Evolutionary conservation across 2,888 invertebrate genomes (phyloP).

Genomic region (Corbicula japonica): DNA sequence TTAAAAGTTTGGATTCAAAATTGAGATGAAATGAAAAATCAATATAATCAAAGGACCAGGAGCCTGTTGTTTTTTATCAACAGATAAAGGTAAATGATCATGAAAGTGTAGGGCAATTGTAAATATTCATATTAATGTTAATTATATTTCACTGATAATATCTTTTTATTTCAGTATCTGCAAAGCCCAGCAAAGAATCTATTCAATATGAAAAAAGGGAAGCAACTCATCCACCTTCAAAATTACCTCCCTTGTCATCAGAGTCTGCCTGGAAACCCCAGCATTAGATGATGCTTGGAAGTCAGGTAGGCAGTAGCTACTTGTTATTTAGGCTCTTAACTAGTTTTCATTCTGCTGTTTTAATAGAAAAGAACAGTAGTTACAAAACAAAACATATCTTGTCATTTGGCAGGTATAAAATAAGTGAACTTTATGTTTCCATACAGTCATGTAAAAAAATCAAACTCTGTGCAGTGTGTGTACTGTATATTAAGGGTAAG

Average conservation of each 20-base stretch:
- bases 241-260: constrained; percentile 72
- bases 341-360: not conserved
- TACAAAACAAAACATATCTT: not conserved
- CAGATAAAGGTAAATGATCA: too few relatives aligned
- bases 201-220: constrained; percentile 26
- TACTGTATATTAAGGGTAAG: too few relatives aligned
- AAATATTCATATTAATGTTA: too few relatives aligned
- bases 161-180: constrained; percentile 31
- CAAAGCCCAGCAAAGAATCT: not conserved
- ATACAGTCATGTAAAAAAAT: too few relatives aligned
- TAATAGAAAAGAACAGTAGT: not conserved
- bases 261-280: constrained; percentile 76
- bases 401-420: not conserved
- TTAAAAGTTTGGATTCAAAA: too few relatives aligned
- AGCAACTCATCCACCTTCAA: constrained; percentile 25
- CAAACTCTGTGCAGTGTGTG: too few relatives aligned
- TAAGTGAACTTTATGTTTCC: not conserved
- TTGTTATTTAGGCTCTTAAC: not conserved
- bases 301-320: constrained; percentile 45
- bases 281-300: constrained; percentile 74
- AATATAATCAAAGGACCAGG: too few relatives aligned
- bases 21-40: too few relatives aligned
- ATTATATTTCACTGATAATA: too few relatives aligned
- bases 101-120: too few relatives aligned
- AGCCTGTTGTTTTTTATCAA: too few relatives aligned